Evolutionary conservation across 1,140 invertebrate genomes (phyloP).

Genomic region (Hydropsyche tenuis): DNA sequence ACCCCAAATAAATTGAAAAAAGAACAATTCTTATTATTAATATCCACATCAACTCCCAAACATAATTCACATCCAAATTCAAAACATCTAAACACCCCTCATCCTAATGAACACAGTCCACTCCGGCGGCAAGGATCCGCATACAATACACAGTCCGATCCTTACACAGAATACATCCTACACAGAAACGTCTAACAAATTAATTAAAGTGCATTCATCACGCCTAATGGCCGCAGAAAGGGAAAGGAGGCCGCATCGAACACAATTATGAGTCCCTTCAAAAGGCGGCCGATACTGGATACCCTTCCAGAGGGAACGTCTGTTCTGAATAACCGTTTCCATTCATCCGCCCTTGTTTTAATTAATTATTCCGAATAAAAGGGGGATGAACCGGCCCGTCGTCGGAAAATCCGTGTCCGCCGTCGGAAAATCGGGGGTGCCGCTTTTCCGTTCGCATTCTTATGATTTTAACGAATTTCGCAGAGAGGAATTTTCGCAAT

Average conservation of each 20-base stretch:
- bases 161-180: too few species aligned
- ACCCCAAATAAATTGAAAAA: too few species aligned
- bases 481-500: background rate
- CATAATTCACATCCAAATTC: too few species aligned
- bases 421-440: background rate
- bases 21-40: too few species aligned
- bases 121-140: too few species aligned
- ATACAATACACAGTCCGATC: too few species aligned
- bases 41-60: too few species aligned
- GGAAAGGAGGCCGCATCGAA: conserved; percentile 4
- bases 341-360: conserved; percentile 38
- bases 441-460: conserved; percentile 27
- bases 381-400: conserved; percentile 29
- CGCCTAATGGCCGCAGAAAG: background rate
- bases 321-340: conserved; percentile 25
- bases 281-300: background rate
- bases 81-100: too few species aligned
- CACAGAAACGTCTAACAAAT: background rate
- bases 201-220: conserved; percentile 33
- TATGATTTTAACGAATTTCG: conserved; percentile 7
- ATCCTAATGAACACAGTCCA: too few species aligned
- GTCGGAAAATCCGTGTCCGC: background rate
- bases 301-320: background rate
- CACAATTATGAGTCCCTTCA: background rate
- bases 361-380: conserved; percentile 42